These are phyloP conservation scores for Ceyx margarethae DNA, from an alignment of 2,113 vertebrate genomes.

Conservation along the genomic window DNA sequence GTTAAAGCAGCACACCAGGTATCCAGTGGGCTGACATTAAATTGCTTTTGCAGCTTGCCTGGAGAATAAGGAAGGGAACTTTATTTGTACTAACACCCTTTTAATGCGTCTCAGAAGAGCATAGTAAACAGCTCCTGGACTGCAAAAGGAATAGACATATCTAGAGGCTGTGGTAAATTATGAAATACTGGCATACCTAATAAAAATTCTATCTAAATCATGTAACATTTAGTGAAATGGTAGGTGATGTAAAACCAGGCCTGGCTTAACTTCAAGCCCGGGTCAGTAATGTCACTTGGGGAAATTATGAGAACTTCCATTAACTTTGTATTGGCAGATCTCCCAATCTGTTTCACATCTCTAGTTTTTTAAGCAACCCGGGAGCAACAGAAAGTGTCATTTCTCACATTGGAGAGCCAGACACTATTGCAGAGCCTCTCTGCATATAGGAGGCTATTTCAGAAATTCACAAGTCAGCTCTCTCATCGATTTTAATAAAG, in stretches of 20 bases:
- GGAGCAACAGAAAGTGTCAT: slow-evolving; percentile 25
- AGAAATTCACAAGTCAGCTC: slow-evolving; percentile 38
- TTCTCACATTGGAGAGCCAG: slow-evolving; percentile 42
- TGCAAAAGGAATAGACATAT: slow-evolving; percentile 43
- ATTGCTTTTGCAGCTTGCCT: slow-evolving; percentile 55
- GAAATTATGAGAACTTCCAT: slow-evolving; percentile 65
- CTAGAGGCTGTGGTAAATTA: slow-evolving; percentile 36
- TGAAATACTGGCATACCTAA: slow-evolving; percentile 29
- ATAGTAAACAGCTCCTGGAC: slow-evolving; percentile 46
- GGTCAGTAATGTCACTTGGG: slow-evolving; percentile 56
- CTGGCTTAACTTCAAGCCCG: slow-evolving; percentile 66
- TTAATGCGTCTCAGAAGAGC: slow-evolving; percentile 50
- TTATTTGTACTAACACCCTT: slow-evolving; percentile 54
- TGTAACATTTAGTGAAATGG: slow-evolving; percentile 67
- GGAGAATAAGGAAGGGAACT: slow-evolving; percentile 41
- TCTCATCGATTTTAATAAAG: slow-evolving; percentile 12
- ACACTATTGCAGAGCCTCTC: neutral
- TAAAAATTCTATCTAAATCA: slow-evolving; percentile 62
- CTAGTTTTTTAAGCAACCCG: slow-evolving; percentile 26
- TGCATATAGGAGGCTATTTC: slow-evolving; percentile 20
- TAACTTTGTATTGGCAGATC: slow-evolving; percentile 65
- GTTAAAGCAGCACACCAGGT: neutral
- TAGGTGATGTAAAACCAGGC: slow-evolving; percentile 60
- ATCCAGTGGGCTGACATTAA: neutral
- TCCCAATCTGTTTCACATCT: slow-evolving; percentile 64